Base-by-base conservation (phyloP, 2,888 invertebrate genomes). In the Muscina levida region DNA sequence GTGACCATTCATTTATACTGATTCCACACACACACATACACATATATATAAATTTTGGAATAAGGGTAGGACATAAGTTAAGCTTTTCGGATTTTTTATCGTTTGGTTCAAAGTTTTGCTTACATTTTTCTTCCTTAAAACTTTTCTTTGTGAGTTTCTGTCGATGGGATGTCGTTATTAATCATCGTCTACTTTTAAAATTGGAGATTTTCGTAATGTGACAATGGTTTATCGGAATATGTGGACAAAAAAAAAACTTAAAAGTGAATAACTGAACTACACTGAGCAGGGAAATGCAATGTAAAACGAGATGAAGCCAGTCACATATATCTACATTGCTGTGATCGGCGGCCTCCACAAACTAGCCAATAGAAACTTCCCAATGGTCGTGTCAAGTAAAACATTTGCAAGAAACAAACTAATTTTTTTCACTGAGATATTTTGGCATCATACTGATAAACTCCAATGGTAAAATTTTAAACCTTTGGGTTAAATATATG, bases 141-240 rank as follows among this genome's bases (percentile, higher is more conserved):
- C 17, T 42, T 62, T 56, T 26, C 56, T 26, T 56, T 56, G 10
- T 62, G 4, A 37, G 24, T 53, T 74, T 13, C n/a, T 68, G 70
- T 77, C 71, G 44, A 62, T 74, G 59, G 51, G 31, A 31, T 62
- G 59, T 62, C 59, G 53, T 67, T 71, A 77, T 67, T 77, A 80
- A 70, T 73, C 70, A 80, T 53, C 70, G 66, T 67, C 53, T 67
- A 44, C 57, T 44, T 67, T 59, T 59, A 39, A 70, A 68, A 70
- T 71, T 66, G 39, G 51, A 71, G 65, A 66, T 67, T 73, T 62
- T 72, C 24, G 31, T 46, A 67, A 77, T 77, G 66, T 67, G 77
- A 53, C 68, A 76, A 24, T 59, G 13, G 44, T 37, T 13, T 15
- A 75, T 57, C 46, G 11, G 66, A 42, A 22, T 62, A 68, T 31